phyloP scores from a whole-genome alignment of 1,140 invertebrate genomes.

The Coptotermes formosanus region DNA sequence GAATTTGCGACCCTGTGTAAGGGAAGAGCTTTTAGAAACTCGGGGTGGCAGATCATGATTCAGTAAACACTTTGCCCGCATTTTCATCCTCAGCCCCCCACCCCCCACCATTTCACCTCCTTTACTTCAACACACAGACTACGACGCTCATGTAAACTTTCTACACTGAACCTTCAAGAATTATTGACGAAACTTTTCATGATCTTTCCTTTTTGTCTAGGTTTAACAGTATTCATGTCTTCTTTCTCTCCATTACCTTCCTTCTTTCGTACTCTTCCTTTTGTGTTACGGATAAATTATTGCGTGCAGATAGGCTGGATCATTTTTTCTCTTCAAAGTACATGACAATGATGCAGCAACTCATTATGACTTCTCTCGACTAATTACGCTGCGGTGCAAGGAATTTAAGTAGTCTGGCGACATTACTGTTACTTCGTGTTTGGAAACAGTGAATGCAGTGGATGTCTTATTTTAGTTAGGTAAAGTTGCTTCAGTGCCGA shows the following conservation, averaged over 20 bases:
- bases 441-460: too few relatives aligned
- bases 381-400: too few relatives aligned
- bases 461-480: too few relatives aligned
- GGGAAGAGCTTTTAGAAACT: slow-evolving; percentile 30
- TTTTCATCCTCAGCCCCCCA: not conserved
- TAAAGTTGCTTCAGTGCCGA: too few relatives aligned
- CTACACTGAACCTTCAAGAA: not conserved
- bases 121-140: not conserved
- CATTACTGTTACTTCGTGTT: too few relatives aligned
- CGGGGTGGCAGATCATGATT: slow-evolving; percentile 33
- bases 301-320: not conserved
- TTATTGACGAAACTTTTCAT: slow-evolving; percentile 22
- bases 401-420: too few relatives aligned
- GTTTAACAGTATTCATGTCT: not conserved
- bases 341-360: too few relatives aligned
- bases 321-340: too few relatives aligned
- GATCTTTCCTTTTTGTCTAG: not conserved
- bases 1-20: slow-evolving; percentile 30
- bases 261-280: not conserved
- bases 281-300: not conserved
- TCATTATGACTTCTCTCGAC: too few relatives aligned
- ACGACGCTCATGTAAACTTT: slow-evolving; percentile 14
- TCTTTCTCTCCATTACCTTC: not conserved
- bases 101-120: not conserved
- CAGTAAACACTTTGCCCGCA: slow-evolving; percentile 34